Percentiles rank a stretch among this genome's conserved stretches.
Evolutionary conservation across 2,113 vertebrate genomes (phyloP).

Genomic region (Marmota flaviventris): DNA sequence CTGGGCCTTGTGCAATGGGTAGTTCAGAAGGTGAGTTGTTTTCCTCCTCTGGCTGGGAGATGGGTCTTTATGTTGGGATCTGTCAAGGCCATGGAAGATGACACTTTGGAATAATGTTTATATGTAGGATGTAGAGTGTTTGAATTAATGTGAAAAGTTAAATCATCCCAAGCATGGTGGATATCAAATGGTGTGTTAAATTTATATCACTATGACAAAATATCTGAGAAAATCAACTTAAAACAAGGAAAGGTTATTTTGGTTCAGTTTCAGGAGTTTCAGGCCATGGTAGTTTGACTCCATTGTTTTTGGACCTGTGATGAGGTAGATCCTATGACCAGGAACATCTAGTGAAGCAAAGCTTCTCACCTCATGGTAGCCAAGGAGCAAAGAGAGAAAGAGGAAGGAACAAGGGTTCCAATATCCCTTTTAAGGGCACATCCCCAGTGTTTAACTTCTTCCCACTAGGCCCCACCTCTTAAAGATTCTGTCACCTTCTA

Average conservation of each 20-base stretch:
- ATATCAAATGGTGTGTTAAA: neutral
- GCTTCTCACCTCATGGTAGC: too few species aligned
- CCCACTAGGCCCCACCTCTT: neutral
- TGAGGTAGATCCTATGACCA: neutral
- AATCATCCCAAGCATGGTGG: neutral
- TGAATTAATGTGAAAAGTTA: slow-evolving; percentile 13
- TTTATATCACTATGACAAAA: neutral
- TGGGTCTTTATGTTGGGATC: neutral
- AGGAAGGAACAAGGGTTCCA: neutral
- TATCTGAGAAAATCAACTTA: neutral
- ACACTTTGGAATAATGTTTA: neutral
- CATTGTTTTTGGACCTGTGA: neutral
- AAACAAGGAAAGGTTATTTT: neutral
- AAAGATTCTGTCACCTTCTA: too few species aligned
- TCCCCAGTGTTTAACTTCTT: neutral
- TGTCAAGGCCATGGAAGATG: neutral
- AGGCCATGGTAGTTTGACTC: neutral
- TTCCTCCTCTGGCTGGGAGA: neutral
- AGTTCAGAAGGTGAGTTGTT: slow-evolving; percentile 93
- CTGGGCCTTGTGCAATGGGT: slow-evolving; percentile 95
- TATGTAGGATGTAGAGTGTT: neutral
- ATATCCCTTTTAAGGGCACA: neutral
- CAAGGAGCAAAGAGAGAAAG: too few species aligned
- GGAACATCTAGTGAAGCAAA: too few species aligned
- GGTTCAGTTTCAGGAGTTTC: neutral